Evolutionary conservation across 2,797 vertebrate genomes (phyloP).

Genomic region (Lerista edwardsae): DNA sequence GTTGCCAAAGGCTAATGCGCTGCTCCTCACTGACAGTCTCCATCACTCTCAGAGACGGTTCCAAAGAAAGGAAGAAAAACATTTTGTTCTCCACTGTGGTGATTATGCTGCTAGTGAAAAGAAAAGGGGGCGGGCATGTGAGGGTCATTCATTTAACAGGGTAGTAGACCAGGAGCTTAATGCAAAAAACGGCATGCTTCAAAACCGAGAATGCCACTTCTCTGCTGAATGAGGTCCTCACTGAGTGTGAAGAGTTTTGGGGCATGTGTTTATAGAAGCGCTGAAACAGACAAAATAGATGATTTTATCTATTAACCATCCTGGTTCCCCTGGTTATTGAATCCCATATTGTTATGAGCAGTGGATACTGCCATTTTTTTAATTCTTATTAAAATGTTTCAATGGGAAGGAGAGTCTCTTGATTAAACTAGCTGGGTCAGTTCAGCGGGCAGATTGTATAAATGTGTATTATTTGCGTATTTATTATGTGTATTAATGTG

Average conservation of each 20-base stretch:
- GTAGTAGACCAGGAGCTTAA: background rate
- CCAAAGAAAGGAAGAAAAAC: conserved; percentile 37
- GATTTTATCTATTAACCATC: too few relatives aligned
- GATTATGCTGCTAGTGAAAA: conserved; percentile 23
- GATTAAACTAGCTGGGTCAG: background rate
- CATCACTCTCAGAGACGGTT: conserved; percentile 33
- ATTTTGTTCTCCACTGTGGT: background rate
- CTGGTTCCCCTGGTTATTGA: background rate
- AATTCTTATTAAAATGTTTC: background rate
- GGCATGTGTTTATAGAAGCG: background rate
- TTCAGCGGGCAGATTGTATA: background rate
- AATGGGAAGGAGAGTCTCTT: background rate
- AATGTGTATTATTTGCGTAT: background rate
- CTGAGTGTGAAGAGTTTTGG: background rate
- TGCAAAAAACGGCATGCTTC: background rate
- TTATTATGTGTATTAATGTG: too few relatives aligned
- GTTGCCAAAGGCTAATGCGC: conserved; percentile 48
- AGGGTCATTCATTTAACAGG: background rate
- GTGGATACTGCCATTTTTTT: background rate
- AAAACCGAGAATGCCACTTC: background rate
- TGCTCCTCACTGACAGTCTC: conserved; percentile 16
- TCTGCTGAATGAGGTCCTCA: background rate
- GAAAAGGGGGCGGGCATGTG: background rate
- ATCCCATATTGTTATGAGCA: too few relatives aligned
- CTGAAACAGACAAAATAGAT: background rate